Conservation (phyloP, 2,797 vertebrate species). For the Gallirallus australis region DNA sequence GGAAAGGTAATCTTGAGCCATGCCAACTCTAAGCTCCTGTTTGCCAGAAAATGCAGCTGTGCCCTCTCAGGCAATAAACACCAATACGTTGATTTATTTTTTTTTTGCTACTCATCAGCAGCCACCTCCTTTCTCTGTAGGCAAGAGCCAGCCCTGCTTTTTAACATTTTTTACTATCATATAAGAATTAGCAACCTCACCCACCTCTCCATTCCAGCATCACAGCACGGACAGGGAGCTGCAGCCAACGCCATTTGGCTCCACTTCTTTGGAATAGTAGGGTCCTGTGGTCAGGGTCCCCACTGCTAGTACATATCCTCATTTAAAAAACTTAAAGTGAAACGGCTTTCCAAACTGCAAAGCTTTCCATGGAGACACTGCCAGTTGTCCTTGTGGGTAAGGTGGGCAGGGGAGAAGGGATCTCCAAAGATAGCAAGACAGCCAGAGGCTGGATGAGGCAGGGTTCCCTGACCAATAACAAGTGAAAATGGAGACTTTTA, state of each 20-base stretch:
- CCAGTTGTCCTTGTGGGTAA: neutral
- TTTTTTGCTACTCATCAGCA: neutral
- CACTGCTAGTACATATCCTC: neutral
- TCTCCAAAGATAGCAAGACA: neutral
- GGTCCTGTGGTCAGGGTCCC: neutral
- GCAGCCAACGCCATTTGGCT: neutral
- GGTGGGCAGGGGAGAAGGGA: neutral
- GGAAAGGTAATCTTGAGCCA: neutral
- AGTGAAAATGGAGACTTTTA: neutral
- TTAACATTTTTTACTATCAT: neutral
- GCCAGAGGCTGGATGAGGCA: neutral
- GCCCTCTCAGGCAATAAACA: neutral
- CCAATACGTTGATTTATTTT: neutral
- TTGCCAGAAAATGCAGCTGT: neutral
- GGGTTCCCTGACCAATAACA: neutral
- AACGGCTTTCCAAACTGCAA: constrained; percentile 8
- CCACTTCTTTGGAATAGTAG: neutral
- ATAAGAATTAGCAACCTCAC: neutral
- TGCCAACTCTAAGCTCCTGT: neutral
- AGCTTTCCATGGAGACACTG: neutral
- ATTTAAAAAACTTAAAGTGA: neutral
- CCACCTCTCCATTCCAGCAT: neutral
- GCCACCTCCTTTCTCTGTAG: neutral
- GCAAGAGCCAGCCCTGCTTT: neutral
- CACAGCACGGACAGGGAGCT: neutral